Conservation (phyloP, 2,888 invertebrate species). For the Standfussiana lucernea region DNA sequence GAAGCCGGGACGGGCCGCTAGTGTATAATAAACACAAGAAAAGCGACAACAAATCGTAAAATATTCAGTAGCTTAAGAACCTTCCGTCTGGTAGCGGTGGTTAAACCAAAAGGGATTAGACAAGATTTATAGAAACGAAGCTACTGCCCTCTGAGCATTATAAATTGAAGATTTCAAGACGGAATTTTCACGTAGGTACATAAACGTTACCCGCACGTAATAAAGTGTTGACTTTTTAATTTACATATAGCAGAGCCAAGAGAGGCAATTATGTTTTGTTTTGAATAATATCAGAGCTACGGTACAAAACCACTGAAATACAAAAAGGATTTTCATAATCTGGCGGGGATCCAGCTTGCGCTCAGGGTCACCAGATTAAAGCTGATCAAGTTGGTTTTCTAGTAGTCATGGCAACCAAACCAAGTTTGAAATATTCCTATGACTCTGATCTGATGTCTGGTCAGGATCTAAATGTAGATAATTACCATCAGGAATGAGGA, state of each 20-base stretch:
- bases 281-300: neutral
- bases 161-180: conserved; percentile 13
- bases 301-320: neutral
- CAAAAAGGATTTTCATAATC: neutral
- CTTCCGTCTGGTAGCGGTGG: conserved; percentile 15
- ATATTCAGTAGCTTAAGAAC: conserved; percentile 27
- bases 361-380: neutral
- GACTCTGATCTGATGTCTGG: neutral
- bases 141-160: conserved; percentile 18
- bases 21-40: conserved; percentile 3
- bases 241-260: neutral
- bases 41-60: conserved; percentile 25
- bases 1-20: no score
- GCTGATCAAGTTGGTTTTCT: neutral
- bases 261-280: neutral
- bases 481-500: neutral
- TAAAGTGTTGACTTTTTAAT: neutral
- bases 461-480: neutral
- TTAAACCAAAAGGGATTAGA: conserved; percentile 35
- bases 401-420: neutral
- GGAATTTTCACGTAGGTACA: neutral
- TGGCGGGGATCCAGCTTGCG: no score
- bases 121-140: conserved; percentile 33
- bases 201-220: neutral
- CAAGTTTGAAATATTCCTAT: neutral